Evolutionary conservation across 1,140 invertebrate genomes (phyloP).

Genomic region (Drosophila nannoptera): DNA sequence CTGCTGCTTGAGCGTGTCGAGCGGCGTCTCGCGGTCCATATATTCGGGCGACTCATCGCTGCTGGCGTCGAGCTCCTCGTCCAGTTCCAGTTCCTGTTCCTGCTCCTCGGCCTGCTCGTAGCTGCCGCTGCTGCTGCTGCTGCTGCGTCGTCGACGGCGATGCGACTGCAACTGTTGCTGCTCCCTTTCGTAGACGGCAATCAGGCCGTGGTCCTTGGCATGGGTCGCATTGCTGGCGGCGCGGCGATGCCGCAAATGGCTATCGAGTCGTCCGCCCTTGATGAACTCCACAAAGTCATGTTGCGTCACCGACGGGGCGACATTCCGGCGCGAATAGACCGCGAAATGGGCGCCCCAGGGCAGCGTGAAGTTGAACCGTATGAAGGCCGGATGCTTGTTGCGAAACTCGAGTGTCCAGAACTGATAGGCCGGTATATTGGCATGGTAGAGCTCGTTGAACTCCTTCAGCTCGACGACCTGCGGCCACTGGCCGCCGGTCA

Average conservation of each 20-base stretch:
- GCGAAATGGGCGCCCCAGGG: slow-evolving; percentile 95
- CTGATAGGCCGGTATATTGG: slow-evolving; percentile 90
- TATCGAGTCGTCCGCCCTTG: slow-evolving; percentile 88
- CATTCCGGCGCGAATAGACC: slow-evolving; percentile 94
- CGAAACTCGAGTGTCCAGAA: slow-evolving; percentile 95
- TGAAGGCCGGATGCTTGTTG: slow-evolving; percentile 92
- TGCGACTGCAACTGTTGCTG: slow-evolving; percentile 12
- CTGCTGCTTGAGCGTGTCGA: slow-evolving; percentile 59
- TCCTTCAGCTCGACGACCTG: slow-evolving; percentile 89
- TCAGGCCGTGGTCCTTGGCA: slow-evolving; percentile 25
- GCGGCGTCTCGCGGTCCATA: slow-evolving; percentile 60
- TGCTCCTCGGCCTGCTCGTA: slow-evolving; percentile 44
- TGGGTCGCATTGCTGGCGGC: slow-evolving; percentile 36
- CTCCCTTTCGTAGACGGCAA: slow-evolving; percentile 28
- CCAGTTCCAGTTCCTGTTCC: slow-evolving; percentile 20
- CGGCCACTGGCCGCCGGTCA: slow-evolving; percentile 84
- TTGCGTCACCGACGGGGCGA: slow-evolving; percentile 95
- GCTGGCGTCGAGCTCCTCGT: slow-evolving; percentile 8
- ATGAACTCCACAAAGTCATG: slow-evolving; percentile 97
- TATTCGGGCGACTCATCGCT: slow-evolving; percentile 50
- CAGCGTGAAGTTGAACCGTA: slow-evolving; percentile 93
- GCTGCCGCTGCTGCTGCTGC: slow-evolving; percentile 68
- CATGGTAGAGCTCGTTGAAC: slow-evolving; percentile 88
- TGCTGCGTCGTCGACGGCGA: slow-evolving; percentile 19
- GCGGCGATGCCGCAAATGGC: slow-evolving; percentile 81